Base-by-base conservation (phyloP, 2,113 vertebrate genomes). In the Zapornia atra region DNA sequence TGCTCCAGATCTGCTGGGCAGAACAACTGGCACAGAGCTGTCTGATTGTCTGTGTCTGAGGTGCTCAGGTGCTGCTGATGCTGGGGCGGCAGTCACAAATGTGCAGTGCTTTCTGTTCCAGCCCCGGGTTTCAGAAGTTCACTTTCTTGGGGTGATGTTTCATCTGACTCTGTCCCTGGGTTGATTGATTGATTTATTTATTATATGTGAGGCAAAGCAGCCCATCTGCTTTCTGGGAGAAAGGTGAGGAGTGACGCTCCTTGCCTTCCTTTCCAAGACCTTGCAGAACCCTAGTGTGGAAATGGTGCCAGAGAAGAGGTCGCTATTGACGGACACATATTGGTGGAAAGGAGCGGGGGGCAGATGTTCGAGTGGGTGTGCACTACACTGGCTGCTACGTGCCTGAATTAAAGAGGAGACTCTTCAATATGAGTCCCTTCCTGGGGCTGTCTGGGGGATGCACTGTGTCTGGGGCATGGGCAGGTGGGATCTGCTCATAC, bases 1-100 rank as follows among this genome's bases (percentile, higher is more conserved):
- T 89, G 88, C 80, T 93, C 90, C 72, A 78, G 88, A 70, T 82
- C 70, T 90, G 82, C 86, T 90, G 85, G 82, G 80, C 57, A 84
- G 73, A 88, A 63, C 73, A 75, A 21, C 33, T 48, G 86, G 44
- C 83, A 6, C 69, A 84, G 65, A 92, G 84, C 88, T 87, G 86
- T 91, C 90, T 92, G 79, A 69, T 82, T 90, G 77, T 90, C 95
- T 6, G 0, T 57, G 34, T 11, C 66, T 3, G 50, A 79, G 83
- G 5, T 76, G 76, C 76, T 86, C 2, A 1, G 71, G 17, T 64
- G 53, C 82, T 76, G 82, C 82, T 85, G 57, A 12, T 76, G 22
- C 79, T 73, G 88, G 51, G 11, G 34, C 40, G 44, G 56, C 94
- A 76, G 38, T 71, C 83, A 63, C 88, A 91, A 31, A 71, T 71